Evolutionary conservation across 2,797 vertebrate species (phyloP).

Genomic region (Peromyscus aztecus): DNA sequence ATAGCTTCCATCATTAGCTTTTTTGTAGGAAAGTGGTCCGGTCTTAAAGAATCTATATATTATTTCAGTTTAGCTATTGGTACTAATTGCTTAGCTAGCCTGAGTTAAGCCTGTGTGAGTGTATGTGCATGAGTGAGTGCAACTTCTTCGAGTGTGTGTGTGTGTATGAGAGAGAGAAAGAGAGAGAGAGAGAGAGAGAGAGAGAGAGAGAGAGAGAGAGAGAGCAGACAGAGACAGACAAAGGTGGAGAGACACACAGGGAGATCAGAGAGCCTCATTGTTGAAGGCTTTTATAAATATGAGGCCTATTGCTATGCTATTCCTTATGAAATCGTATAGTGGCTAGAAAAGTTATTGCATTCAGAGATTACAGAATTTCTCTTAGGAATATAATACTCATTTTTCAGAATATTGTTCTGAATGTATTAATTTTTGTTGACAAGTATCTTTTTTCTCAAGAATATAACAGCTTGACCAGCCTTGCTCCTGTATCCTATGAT

Average conservation of each 20-base stretch:
- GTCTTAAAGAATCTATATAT: background rate
- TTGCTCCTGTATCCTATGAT: background rate
- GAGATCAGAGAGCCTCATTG: background rate
- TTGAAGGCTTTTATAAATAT: conserved; percentile 15
- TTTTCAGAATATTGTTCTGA: background rate
- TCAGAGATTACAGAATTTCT: background rate
- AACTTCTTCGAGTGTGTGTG: background rate
- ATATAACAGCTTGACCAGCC: background rate
- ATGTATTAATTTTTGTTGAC: background rate
- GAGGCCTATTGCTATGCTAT: background rate
- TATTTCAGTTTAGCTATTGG: background rate
- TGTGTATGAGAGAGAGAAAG: background rate
- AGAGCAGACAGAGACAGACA: background rate
- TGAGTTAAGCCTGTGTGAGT: background rate
- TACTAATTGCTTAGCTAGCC: background rate
- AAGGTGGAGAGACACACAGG: background rate
- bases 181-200: background rate
- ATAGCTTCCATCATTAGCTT: background rate
- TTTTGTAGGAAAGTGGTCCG: background rate
- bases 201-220: too few species aligned
- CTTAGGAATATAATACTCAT: background rate
- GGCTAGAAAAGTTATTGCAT: conserved; percentile 1
- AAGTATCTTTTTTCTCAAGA: background rate
- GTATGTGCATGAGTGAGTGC: too few species aligned
- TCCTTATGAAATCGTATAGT: background rate